Evolutionary conservation across 30 jellyfish, hydroid and myxozoan genomes (phyloP).

Genomic region (Euphysa ruthae): DNA sequence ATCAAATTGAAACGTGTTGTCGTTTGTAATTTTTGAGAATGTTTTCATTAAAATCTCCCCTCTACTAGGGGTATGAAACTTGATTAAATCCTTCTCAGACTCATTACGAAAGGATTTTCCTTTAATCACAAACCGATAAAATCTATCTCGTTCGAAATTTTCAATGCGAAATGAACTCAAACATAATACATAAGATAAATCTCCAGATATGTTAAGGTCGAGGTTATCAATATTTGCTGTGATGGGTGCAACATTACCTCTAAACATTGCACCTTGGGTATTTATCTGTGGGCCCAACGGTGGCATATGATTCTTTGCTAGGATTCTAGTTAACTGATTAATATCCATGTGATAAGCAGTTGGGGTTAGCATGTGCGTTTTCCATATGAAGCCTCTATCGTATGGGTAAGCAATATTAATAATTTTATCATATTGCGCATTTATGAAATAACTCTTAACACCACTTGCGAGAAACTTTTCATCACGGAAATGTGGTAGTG

Average conservation of each 20-base stretch:
- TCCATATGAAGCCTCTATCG: conserved; percentile 23
- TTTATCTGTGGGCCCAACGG: not conserved
- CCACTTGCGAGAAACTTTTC: conserved; percentile 8
- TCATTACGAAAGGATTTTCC: not conserved
- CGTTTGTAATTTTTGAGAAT: not conserved
- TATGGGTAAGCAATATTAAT: conserved; percentile 23
- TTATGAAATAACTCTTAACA: not conserved
- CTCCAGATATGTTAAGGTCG: not conserved
- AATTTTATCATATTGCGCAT: conserved; percentile 17
- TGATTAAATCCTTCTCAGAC: not conserved
- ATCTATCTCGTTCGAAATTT: conserved; percentile 1
- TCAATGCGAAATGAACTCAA: conserved; percentile 2
- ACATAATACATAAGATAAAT: not conserved
- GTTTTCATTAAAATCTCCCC: conserved; percentile 20
- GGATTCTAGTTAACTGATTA: too few relatives aligned
- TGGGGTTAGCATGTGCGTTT: conserved; percentile 30
- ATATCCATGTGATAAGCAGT: conserved; percentile 10
- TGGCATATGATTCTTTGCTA: too few relatives aligned
- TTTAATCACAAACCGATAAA: not conserved
- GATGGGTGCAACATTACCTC: conserved; percentile 21
- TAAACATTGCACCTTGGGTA: conserved; percentile 24
- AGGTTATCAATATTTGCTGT: not conserved
- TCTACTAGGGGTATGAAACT: not conserved
- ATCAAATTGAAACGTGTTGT: conserved; percentile 14
- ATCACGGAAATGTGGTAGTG: conserved; percentile 14